Evolutionary conservation across 2,797 vertebrate species (phyloP), one percentile per base, ranked within the genome.

Genomic region (Phrynocephalus vlangalii): DNA sequence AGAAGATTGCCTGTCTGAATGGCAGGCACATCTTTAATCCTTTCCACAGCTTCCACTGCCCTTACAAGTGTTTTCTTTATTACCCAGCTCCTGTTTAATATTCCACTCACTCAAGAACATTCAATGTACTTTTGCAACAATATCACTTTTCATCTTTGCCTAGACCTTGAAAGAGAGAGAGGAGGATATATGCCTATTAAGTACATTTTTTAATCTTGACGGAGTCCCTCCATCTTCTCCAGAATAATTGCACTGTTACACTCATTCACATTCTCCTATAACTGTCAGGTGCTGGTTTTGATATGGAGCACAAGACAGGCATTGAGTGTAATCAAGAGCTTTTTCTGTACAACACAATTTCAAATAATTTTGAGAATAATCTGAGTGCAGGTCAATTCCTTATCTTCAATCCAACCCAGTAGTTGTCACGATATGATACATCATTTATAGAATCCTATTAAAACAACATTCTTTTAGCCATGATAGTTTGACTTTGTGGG

Each of bases 401-500:
- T 92, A 89, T 90, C 93, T 88, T 86, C 91, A 93, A 93, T 91
- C 67, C 88, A 79, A 85, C 90, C 76, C 76, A 88, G 70, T 80
- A 90, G 56, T 86, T 92, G 63, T 5, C 13, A 13, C 88, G 56
- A 92, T 87, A 85, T 4, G 30, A n/a, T 70, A 76, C 28, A 4
- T 90, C 60, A 66, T 79, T 91, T 93, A 95, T 85, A 94, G 95
- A 93, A 90, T 91, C 44, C 89, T 81, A 56, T 92, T 93, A 87
- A 93, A 93, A 84, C 5, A 88, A 89, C 93, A 93, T 86, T 90
- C 11, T 91, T 95, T 90, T 88, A 87, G 87, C 66, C 56, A 88
- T 76, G 52, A 93, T 94, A 84, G 91, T 90, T 92, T 95, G 87
- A 94, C 93, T 95, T 94, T 79, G 88, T 5, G 30, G 71, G 13